Conservation (phyloP, 2,113 vertebrate genomes). For the Gallinago paraguaiae region DNA sequence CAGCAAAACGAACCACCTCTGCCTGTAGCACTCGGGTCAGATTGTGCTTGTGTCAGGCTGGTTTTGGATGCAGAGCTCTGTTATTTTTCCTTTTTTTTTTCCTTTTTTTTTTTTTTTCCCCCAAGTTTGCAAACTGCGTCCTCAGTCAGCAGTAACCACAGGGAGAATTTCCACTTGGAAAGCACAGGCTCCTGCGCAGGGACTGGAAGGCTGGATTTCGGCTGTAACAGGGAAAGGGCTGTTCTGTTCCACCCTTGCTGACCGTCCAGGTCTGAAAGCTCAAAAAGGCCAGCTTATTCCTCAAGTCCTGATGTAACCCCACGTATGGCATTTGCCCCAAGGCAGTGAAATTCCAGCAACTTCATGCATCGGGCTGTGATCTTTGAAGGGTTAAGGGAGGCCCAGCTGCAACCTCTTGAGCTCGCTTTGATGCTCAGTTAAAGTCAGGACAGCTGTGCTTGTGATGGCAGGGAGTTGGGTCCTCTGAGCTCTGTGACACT, state of each 20-base stretch:
- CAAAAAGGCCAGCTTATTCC: conserved; percentile 39
- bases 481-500: background rate
- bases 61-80: background rate
- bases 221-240: conserved; percentile 47
- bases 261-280: background rate
- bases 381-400: conserved; percentile 17
- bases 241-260: conserved; percentile 28
- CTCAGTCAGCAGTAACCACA: conserved; percentile 49
- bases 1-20: background rate
- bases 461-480: background rate
- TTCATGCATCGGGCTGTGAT: background rate
- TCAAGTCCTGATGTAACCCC: conserved; percentile 41
- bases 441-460: background rate
- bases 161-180: conserved; percentile 52
- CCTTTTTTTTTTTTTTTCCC: background rate
- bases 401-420: background rate
- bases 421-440: background rate
- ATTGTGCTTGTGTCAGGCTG: background rate
- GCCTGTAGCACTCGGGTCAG: accelerated
- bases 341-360: conserved; percentile 41
- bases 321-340: conserved; percentile 8
- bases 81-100: background rate
- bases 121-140: background rate
- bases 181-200: conserved; percentile 6
- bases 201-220: background rate